Base-by-base conservation (phyloP, 1,140 invertebrate genomes). In the Lanistes nyassanus region DNA sequence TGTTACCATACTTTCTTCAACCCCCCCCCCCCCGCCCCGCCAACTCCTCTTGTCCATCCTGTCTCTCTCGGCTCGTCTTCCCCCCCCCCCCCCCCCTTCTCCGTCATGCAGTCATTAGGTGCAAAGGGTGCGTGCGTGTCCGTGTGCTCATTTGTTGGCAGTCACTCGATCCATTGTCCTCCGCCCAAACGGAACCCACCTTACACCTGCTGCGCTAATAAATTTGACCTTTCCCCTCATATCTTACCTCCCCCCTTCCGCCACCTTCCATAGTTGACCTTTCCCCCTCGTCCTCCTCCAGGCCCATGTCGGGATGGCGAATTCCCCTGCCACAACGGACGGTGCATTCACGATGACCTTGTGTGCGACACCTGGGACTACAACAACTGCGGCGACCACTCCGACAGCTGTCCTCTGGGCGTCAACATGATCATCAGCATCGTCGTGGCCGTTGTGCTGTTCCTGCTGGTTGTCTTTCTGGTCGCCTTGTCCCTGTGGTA, bases 371-470 rank as follows among this genome's bases (percentile, higher is more conserved):
- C 37, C n/a, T 3, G n/a, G 9, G 39, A 26, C 2, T 56, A 47
- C 62, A 37, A 75, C 47, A 65, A 75, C 60, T 75, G 73, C 60
- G 73, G 73, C 21, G 73, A 75, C 64, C 36, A 39, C 23, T 75
- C 73, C n/a, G 73, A 75, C 62, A 11, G 16, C 4, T 75, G 73
- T 51, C 42, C 23, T 16, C 64, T 75, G 23, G n/a, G 39, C 36
- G 29, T 64, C 0, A 34, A 29, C 23, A 53, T 47, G 19, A 31
- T 75, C 29, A 53, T 75, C 21, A 39, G 73, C 26, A 55, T 75
- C 19, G 65, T 37, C 31, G 19, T 75, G n/a, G 73, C 42, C 19
- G 26, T 55, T n/a, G 62, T 66, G 21, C 21, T 67, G 11, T 26
- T 67, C n/a, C 9, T 75, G 2, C 11, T 75, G 9, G 64, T 65